Conservation (phyloP, 2,113 vertebrate genomes). For the Tor tambroides region DNA sequence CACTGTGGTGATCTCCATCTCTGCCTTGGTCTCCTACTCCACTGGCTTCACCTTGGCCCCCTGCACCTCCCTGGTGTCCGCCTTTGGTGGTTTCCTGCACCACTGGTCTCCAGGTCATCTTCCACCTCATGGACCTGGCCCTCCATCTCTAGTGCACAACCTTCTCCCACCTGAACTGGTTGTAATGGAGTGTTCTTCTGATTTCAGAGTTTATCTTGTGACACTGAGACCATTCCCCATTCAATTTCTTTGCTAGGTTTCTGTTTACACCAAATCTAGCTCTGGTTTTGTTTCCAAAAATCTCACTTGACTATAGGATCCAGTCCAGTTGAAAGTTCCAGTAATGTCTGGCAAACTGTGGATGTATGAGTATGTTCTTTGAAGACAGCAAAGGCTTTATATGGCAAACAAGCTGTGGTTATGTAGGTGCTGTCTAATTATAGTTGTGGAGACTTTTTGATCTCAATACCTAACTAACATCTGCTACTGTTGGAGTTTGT, state of each 20-base stretch:
- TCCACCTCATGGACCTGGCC: too few species aligned
- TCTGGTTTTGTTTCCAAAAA: background rate
- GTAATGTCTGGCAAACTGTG: background rate
- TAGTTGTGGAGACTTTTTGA: background rate
- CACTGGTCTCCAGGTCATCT: too few species aligned
- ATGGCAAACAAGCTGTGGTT: background rate
- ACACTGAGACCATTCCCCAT: background rate
- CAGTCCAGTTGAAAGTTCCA: background rate
- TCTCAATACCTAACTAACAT: background rate
- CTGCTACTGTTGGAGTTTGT: background rate
- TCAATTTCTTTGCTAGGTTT: background rate
- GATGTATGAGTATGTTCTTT: background rate
- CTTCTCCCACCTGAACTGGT: too few species aligned
- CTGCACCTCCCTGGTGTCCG: too few species aligned
- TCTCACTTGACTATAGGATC: background rate
- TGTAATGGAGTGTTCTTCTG: too few species aligned
- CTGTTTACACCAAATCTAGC: background rate
- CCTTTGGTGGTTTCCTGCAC: too few species aligned
- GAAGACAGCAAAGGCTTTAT: background rate
- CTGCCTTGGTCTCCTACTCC: too few species aligned
- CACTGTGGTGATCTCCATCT: too few species aligned
- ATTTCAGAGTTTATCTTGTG: background rate
- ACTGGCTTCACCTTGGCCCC: too few species aligned
- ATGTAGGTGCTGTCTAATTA: background rate
- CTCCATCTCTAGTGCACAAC: too few species aligned